phyloP scores from a whole-genome alignment of 2,888 invertebrate species.

The Dioctria rufipes region DNA sequence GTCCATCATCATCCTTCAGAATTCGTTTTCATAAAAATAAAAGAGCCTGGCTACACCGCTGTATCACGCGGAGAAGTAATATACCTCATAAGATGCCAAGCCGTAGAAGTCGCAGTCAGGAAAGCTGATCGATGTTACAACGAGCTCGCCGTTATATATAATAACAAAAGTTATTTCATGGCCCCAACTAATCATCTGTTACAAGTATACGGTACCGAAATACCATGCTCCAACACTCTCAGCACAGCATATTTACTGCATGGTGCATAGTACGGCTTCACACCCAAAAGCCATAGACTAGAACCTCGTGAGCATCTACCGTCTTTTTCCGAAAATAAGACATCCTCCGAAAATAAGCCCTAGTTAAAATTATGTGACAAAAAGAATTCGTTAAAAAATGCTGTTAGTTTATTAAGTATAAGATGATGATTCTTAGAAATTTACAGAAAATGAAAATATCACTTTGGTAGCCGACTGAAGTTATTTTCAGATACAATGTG shows the following conservation, averaged over 20 bases:
- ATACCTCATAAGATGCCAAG: too few species aligned
- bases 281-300: not conserved
- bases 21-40: not conserved
- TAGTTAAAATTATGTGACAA: too few species aligned
- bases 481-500: too few species aligned
- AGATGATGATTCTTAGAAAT: too few species aligned
- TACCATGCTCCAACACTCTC: not conserved
- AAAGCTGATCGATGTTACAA: rapidly evolving
- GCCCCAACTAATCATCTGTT: not conserved
- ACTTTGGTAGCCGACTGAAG: too few species aligned
- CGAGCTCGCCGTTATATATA: not conserved
- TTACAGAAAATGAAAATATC: too few species aligned
- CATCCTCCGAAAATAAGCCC: too few species aligned
- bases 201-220: not conserved
- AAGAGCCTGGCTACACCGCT: not conserved
- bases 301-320: not conserved
- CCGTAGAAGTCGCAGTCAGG: not conserved
- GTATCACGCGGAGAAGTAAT: not conserved
- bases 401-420: too few species aligned
- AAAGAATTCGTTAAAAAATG: too few species aligned
- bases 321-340: too few species aligned
- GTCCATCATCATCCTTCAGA: not conserved
- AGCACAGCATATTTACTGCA: not conserved
- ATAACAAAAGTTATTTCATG: not conserved
- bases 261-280: not conserved